Conservation (phyloP, 2,797 vertebrate species). For the Sebastes trivittatus region DNA sequence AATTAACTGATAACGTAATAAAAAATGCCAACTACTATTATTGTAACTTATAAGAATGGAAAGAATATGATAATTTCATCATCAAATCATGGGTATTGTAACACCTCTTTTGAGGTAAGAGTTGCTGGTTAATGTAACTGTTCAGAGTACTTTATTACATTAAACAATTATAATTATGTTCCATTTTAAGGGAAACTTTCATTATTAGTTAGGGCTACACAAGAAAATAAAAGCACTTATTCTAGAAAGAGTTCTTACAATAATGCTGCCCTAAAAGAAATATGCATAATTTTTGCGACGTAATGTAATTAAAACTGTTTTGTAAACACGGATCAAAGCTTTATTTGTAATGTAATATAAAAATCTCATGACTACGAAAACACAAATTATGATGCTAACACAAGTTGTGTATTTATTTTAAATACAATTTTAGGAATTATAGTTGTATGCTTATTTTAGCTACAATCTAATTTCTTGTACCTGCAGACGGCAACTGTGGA, state of each 20-base stretch:
- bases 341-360: background rate
- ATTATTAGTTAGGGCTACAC: background rate
- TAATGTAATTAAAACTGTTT: background rate
- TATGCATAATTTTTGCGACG: rapidly evolving
- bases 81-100: background rate
- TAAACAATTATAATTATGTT: background rate
- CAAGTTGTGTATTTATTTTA: background rate
- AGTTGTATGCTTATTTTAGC: background rate
- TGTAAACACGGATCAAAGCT: background rate
- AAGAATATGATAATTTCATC: background rate
- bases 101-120: background rate
- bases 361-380: no score
- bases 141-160: background rate
- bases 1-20: background rate
- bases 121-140: background rate
- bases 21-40: background rate
- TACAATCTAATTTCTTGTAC: background rate
- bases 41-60: background rate
- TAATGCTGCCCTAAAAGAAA: background rate
- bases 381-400: background rate
- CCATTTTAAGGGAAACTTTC: background rate
- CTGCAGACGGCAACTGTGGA: background rate
- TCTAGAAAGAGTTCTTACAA: background rate
- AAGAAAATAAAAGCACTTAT: background rate
- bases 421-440: background rate